phyloP scores from a whole-genome alignment of 92 coral and sea anemone species.

The Actinernus sp. region DNA sequence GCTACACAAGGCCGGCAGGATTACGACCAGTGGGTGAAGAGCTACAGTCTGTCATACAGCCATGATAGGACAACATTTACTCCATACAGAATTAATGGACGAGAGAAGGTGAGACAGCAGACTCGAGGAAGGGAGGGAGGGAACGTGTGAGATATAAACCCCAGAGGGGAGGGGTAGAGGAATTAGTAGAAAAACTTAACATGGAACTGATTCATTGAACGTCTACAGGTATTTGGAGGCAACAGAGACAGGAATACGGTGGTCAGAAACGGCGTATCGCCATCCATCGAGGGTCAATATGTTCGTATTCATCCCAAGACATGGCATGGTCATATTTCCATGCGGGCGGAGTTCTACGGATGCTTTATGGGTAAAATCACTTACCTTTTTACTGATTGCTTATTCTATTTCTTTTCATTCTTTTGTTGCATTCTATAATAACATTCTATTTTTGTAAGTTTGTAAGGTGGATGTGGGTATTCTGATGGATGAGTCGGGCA shows the following conservation, averaged over 20 bases:
- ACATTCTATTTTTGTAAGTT: conserved; percentile 30
- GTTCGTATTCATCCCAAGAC: conserved; percentile 51
- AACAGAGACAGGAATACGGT: conserved; percentile 54
- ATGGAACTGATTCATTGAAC: too few species aligned
- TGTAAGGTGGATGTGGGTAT: conserved; percentile 87
- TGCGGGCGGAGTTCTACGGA: conserved; percentile 69
- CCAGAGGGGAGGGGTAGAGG: too few species aligned
- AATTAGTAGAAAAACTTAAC: too few species aligned
- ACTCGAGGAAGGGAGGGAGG: too few species aligned
- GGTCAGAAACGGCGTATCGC: conserved; percentile 50
- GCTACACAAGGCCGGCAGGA: conserved; percentile 65
- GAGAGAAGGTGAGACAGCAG: conserved; percentile 65
- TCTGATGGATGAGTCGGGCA: conserved; percentile 89
- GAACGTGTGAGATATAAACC: too few species aligned
- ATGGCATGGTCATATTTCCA: conserved; percentile 49
- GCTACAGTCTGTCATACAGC: conserved; percentile 52
- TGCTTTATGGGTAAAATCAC: conserved; percentile 44
- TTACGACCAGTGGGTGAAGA: conserved; percentile 61
- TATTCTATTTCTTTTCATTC: neutral
- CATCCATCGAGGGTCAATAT: conserved; percentile 54
- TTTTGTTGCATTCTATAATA: too few species aligned
- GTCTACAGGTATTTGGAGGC: conserved; percentile 45
- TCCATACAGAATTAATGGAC: conserved; percentile 61
- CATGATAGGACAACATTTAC: conserved; percentile 37
- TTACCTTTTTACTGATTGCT: neutral